Base-by-base conservation (phyloP, 2,113 vertebrate species). In the Pomatostomus ruficeps region DNA sequence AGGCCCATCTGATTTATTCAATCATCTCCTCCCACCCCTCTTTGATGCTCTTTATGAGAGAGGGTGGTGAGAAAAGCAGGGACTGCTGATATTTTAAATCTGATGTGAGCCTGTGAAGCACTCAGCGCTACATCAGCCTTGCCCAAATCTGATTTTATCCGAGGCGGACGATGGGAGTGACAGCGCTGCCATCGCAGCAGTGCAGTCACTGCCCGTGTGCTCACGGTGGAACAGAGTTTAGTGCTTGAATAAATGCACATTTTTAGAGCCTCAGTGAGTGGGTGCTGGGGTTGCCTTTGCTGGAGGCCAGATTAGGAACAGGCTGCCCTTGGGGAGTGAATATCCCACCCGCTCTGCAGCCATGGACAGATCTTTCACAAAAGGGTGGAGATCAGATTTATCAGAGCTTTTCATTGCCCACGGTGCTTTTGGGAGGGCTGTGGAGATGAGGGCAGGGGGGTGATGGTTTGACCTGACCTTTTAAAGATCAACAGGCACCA, bases 71-170 rank as follows among this genome's bases (percentile, higher is more conserved):
- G 58, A 85, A 93, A 87, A 63, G 16, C 66, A 65, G 4, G 12
- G 57, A 1, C 17, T 78, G n/a, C 11, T 78, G 31, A 74, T 77
- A 55, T 94, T 93, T 79, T 45, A 89, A 81, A 79, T 45, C 81
- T 57, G 77, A 93, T 91, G 57, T 9, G 20, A 74, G 85, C 72
- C n/a, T 4, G 12, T 71, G 81, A 40, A 72, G 51, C 66, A 11
- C 62, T 91, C 65, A 40, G 45, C n/a, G 3, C n/a, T 36, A 29
- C 71, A 61, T 26, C 72, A 91, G 66, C 70, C 25, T 79, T 76
- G 40, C 58, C 81, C 8, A 9, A 57, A 46, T 57, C 66, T 90
- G 82, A 76, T 93, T 67, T 89, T 79, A 93, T 94, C 81, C 73
- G 62, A 4, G 11, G 20, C 0, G 0, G 49, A 83, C 1, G 3